A percentile compares a stretch with the other conserved stretches of the same genome.
phyloP scores from a whole-genome alignment of 2,113 vertebrate species.

The Axis porcinus region DNA sequence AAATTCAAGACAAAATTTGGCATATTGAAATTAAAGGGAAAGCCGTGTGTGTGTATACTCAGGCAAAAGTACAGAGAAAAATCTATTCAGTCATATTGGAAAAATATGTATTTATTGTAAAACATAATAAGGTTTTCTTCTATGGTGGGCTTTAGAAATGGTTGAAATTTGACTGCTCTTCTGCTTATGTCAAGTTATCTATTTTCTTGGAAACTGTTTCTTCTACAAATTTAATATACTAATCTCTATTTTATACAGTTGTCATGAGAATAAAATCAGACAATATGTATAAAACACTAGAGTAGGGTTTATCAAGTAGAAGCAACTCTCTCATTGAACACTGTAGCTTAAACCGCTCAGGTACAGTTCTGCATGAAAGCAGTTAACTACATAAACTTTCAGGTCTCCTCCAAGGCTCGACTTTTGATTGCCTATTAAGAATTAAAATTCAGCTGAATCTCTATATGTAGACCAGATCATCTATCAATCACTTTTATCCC shows the following conservation, averaged over 20 bases:
- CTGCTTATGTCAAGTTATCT: neutral
- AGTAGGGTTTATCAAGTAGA: neutral
- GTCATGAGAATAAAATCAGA: neutral
- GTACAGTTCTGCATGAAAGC: neutral
- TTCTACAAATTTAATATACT: neutral
- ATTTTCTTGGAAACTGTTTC: neutral
- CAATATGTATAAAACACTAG: neutral
- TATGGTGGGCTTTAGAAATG: neutral
- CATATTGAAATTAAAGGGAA: neutral
- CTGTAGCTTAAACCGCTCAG: neutral
- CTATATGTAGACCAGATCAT: neutral
- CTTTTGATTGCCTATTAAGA: neutral
- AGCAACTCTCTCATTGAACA: neutral
- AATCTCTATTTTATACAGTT: neutral
- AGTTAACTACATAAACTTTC: neutral
- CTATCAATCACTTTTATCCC: neutral
- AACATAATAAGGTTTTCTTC: neutral
- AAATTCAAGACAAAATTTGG: neutral
- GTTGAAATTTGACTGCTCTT: neutral
- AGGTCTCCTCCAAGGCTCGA: neutral
- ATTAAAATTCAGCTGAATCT: neutral
- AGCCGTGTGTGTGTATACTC: neutral
- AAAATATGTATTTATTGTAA: neutral
- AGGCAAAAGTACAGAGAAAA: neutral
- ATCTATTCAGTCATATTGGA: neutral